Percentiles rank a stretch among this genome's conserved stretches.
phyloP scores from a whole-genome alignment of 2,888 invertebrate species.

The Abscondita cerata region DNA sequence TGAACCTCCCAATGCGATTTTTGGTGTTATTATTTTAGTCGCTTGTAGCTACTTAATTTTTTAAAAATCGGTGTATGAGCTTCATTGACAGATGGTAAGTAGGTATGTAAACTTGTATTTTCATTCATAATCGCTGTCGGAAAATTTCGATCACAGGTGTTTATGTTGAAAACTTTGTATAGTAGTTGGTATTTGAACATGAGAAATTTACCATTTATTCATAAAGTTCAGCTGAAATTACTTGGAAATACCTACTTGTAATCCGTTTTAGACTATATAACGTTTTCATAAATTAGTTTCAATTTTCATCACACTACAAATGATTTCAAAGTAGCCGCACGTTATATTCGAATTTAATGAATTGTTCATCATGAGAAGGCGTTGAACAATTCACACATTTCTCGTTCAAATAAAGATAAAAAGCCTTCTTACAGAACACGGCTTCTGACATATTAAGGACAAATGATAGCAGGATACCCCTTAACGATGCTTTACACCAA shows the following conservation, averaged over 20 bases:
- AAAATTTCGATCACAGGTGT: not conserved
- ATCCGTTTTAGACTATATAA: not conserved
- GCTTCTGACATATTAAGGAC: conserved; percentile 33
- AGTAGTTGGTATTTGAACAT: no score
- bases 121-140: conserved; percentile 2
- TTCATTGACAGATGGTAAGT: conserved; percentile 10
- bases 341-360: not conserved
- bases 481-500: conserved; percentile 29
- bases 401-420: conserved; percentile 15
- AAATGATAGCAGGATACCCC: conserved; percentile 33
- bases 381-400: not conserved
- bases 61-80: not conserved
- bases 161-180: no score
- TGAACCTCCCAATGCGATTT: conserved; percentile 32
- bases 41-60: not conserved
- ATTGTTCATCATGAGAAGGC: not conserved
- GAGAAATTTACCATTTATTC: no score
- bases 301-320: no score
- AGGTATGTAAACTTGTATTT: not conserved
- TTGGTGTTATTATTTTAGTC: conserved; percentile 21
- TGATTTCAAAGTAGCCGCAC: no score
- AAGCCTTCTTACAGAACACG: conserved; percentile 25
- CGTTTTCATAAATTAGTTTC: no score
- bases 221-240: not conserved
- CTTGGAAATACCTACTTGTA: not conserved